These are phyloP conservation scores for Gambusia yucatana DNA, from an alignment of 2,797 vertebrate genomes.

Conservation along the genomic window DNA sequence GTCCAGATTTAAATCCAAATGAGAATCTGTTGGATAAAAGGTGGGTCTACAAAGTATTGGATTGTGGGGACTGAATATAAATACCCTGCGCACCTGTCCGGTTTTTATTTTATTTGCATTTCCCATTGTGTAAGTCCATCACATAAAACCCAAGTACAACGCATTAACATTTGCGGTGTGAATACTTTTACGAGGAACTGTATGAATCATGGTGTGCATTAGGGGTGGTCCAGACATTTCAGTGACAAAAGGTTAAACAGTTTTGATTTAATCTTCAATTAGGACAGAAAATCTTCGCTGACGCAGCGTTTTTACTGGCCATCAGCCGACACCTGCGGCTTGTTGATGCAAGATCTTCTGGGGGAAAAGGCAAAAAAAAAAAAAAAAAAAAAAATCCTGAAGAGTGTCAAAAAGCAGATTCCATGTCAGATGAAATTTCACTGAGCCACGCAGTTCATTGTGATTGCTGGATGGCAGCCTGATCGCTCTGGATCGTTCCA, in stretches of 20 bases:
- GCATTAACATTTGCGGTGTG: background rate
- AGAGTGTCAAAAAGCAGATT: constrained; percentile 71
- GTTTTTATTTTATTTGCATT: background rate
- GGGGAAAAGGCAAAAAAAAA: constrained; percentile 54
- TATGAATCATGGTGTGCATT: background rate
- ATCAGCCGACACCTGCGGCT: constrained; percentile 51
- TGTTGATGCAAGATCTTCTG: constrained; percentile 56
- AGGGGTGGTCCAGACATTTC: background rate
- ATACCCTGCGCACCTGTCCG: background rate
- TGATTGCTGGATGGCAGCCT: constrained; percentile 66
- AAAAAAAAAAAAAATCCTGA: constrained; percentile 61
- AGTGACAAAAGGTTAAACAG: constrained; percentile 1
- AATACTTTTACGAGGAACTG: background rate
- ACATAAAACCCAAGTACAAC: background rate
- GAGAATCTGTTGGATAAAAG: background rate
- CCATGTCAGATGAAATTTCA: constrained; percentile 76
- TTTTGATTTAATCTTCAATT: background rate
- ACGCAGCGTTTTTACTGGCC: constrained; percentile 36
- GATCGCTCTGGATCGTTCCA: constrained; percentile 58
- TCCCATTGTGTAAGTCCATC: background rate
- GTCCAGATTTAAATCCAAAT: background rate
- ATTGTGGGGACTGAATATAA: background rate
- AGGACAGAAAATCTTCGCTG: background rate
- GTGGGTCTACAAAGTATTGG: background rate
- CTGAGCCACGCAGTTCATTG: constrained; percentile 61